Evolutionary conservation across 2,113 vertebrate species (phyloP), one percentile per base, ranked within the genome.

Genomic region (Corythornis cristatus): DNA sequence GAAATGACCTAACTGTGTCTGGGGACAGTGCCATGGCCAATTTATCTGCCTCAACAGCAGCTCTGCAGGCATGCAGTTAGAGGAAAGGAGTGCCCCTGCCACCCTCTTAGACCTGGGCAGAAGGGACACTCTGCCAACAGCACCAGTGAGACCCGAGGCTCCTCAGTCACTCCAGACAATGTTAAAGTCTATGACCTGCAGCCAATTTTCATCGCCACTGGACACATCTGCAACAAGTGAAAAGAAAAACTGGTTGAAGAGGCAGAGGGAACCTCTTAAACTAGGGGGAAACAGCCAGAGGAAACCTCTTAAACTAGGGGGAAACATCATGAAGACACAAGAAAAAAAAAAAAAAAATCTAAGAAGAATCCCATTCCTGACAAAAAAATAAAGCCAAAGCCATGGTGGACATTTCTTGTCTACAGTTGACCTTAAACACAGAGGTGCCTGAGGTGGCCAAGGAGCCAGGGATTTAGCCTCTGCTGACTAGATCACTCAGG

Each of bases 191-290:
- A 0, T 9, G 0, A 2, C 21, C 74, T 37, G 54, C 61, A 45
- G 53, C 48, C 40, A 16, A 0, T 54, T 76, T 17, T 9, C 66
- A 56, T 48, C 90, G 45, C 8, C 57, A 5, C 62, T 12, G 58
- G 50, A 37, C 21, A 7, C 3, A 37, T 18, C n/a, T 4, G 25
- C 1, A 19, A 64, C 1, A 15, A 33, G 12, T 0, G 3, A 8
- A 35, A 50, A 6, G 15, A 35, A 18, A 68, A 66, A 43, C 3
- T 2, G 33, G 17, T 5, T 21, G 48, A n/a, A 72, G 54, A 20
- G 50, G 45, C 29, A 61, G 61, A 71, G 33, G 17, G 26, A 62
- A 79, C 26, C 31, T 73, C 84, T 20, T 19, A 18, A 85, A 70
- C 64, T 4, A 16, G 21, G 0, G 2, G 50, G 68, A 89, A 88